Evolutionary conservation across 2,797 vertebrate genomes (phyloP).

Genomic region (Eremophila alpestris): DNA sequence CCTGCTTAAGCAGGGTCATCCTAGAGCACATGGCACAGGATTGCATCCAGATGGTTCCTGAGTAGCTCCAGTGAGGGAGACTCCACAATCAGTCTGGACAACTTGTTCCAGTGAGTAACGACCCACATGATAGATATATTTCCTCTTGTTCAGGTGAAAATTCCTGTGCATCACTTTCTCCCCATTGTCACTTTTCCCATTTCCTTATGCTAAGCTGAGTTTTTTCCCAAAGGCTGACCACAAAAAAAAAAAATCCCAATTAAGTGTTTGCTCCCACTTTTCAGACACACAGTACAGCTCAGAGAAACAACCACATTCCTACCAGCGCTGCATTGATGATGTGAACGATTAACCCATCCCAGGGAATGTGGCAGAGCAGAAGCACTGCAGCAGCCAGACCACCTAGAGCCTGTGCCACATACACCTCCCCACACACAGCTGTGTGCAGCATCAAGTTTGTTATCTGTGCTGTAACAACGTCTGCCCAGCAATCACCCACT

Average conservation of each 20-base stretch:
- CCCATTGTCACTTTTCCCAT: background rate
- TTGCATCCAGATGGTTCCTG: background rate
- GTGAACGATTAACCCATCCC: rapidly evolving
- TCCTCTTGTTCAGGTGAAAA: background rate
- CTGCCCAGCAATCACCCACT: background rate
- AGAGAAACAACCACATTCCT: background rate
- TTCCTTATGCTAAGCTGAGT: background rate
- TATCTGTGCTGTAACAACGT: background rate
- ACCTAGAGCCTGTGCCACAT: background rate
- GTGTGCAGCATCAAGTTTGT: background rate
- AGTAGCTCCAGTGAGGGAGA: background rate
- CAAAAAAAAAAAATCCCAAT: background rate
- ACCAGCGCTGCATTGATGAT: background rate
- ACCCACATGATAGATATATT: background rate
- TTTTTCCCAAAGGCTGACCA: background rate
- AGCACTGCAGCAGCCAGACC: background rate
- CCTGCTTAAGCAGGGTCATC: background rate
- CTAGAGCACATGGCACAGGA: background rate
- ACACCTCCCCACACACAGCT: background rate
- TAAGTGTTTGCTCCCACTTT: background rate
- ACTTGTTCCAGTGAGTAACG: background rate
- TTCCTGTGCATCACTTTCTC: background rate
- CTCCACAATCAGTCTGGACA: background rate
- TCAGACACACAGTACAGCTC: background rate
- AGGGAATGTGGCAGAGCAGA: background rate